Base-by-base conservation (phyloP, 2,888 invertebrate species). In the Gastracanthus pulcherrimus region DNA sequence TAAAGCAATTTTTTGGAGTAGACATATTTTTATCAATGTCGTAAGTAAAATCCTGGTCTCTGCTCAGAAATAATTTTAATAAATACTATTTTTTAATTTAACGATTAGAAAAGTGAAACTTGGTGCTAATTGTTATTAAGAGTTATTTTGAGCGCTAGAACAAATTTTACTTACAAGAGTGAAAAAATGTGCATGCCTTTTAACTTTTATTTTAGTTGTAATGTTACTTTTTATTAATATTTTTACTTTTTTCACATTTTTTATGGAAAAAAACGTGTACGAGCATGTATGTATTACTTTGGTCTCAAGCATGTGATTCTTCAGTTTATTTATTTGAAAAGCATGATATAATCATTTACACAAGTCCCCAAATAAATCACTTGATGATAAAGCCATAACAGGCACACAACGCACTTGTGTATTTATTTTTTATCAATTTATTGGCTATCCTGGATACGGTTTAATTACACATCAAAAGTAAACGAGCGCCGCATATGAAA, bases 321-420 rank as follows among this genome's bases (percentile, higher is more conserved):
- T 78, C 66, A 70, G n/a, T 81, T 83, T 76, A 79, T 81, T 83
- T 81, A 81, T 86, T 84, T 84, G 78, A 75, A 81, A 82, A 84
- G 86, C 85, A 85, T 88, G 87, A 82, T 85, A 84, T 84, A 88
- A 87, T 88, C 90, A 90, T 90, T 91, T 89, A 91, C 90, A 89
- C 86, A 86, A 90, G 83, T 86, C 87, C 87, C 88, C 76, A 84
- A 91, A 91, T 91, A 91, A 91, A 91, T 89, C 88, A 89, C 88
- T 81, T 89, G 87, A 84, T 86, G 89, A 89, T 90, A 89, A 90
- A 71, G 77, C 78, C 78, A 16, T 64, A 55, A 72, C n/a, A 76
- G 72, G 72, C 64, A 45, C 62, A 78, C 69, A 72, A 89, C 83
- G 89, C 89, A 90, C 90, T 86, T 89, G 87, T 90, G 89, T 88